Evolutionary conservation across 1,140 invertebrate genomes (phyloP).

Genomic region (Pseudobourletiella spinata): DNA sequence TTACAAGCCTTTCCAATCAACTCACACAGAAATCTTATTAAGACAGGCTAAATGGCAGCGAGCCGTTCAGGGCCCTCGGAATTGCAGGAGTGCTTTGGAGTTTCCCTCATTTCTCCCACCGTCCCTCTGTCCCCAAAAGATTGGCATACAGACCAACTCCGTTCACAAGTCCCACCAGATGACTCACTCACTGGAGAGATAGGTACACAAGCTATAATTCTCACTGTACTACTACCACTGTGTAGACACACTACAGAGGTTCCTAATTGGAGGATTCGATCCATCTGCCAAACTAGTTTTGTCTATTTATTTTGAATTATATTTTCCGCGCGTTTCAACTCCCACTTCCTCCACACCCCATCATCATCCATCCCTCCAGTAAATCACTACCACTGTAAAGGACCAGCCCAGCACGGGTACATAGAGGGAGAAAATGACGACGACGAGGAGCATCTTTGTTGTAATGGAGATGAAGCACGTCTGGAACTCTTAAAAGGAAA

Average conservation of each 20-base stretch:
- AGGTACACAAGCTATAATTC: not conserved
- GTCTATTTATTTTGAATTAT: conserved; percentile 9
- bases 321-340: not conserved
- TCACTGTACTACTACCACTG: not conserved
- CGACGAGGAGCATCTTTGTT: not conserved
- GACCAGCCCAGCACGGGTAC: not conserved
- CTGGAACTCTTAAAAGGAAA: not conserved
- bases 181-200: not conserved
- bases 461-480: not conserved
- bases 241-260: not conserved
- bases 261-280: conserved; percentile 1
- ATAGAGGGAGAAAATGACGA: not conserved
- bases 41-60: conserved; percentile 2
- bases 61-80: not conserved
- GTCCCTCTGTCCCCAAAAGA: not conserved
- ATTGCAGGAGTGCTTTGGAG: not conserved
- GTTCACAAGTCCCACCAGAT: not conserved
- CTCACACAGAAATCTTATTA: conserved; percentile 4
- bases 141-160: not conserved
- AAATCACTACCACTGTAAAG: too few species aligned
- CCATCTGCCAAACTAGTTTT: not conserved
- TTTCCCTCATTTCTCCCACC: not conserved
- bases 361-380: too few species aligned
- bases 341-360: too few species aligned
- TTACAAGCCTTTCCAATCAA: conserved; percentile 23